These are phyloP conservation scores for Plebejus anna DNA, from an alignment of 2,888 invertebrate species.

Conservation along the genomic window DNA sequence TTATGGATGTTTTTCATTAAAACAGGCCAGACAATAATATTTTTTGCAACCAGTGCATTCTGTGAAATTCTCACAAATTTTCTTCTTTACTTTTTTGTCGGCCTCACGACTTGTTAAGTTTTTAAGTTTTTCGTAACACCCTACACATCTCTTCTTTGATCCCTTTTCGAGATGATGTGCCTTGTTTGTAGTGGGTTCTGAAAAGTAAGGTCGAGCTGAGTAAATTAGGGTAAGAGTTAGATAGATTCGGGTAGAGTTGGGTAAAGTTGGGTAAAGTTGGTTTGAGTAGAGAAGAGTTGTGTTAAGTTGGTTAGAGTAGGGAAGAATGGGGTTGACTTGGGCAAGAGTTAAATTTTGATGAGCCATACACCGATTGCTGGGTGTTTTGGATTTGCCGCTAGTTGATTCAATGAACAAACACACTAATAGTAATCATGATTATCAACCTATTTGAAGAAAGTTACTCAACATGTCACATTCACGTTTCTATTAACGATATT, in stretches of 20 bases:
- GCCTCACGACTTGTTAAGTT: conserved; percentile 30
- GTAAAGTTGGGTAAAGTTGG: conserved; percentile 26
- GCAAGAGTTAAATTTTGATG: conserved; percentile 30
- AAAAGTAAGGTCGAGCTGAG: not conserved
- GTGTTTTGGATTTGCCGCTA: too few species aligned
- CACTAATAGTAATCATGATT: conserved; percentile 31
- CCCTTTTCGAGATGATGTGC: conserved; percentile 34
- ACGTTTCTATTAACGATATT: too few species aligned
- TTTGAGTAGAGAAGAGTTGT: conserved; percentile 26
- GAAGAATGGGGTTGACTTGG: too few species aligned
- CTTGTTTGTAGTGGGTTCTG: conserved; percentile 29
- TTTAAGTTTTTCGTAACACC: conserved; percentile 34
- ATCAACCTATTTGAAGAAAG: conserved; percentile 32
- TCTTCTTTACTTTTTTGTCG: conserved; percentile 36
- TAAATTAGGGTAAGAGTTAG: conserved; percentile 16
- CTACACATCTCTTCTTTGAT: conserved; percentile 34
- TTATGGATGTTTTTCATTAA: conserved; percentile 36
- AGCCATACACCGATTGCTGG: conserved; percentile 24
- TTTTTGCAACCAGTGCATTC: conserved; percentile 39
- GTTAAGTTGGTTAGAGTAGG: conserved; percentile 12
- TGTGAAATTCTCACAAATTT: too few species aligned
- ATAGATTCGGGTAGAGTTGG: conserved; percentile 28
- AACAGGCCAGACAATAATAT: conserved; percentile 41
- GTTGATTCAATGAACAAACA: conserved; percentile 31
- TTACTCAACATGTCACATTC: conserved; percentile 22